Evolutionary conservation across 2,113 vertebrate genomes (phyloP).

Genomic region (Anser cygnoides): DNA sequence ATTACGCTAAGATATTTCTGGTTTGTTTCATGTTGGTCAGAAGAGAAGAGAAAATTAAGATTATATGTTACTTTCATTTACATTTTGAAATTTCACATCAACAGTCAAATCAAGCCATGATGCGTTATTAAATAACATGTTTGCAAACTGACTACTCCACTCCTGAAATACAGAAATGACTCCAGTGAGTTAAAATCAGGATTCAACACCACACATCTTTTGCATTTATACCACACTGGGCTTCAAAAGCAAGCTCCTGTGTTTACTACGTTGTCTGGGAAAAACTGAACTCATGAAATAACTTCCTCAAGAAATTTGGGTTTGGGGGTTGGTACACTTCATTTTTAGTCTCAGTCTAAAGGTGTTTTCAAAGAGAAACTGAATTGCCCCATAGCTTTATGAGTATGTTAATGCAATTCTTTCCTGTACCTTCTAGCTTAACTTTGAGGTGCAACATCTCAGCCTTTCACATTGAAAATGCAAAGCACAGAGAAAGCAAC

Average conservation of each 20-base stretch:
- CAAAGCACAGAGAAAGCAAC: not conserved
- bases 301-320: conserved; percentile 48
- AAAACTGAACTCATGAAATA: not conserved
- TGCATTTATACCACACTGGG: conserved; percentile 45
- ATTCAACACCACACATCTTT: conserved; percentile 21
- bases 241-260: conserved; percentile 26
- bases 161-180: conserved; percentile 26
- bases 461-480: not conserved
- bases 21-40: not conserved
- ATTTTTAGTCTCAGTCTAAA: conserved; percentile 29
- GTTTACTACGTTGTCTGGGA: conserved; percentile 1
- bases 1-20: not conserved
- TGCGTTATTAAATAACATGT: not conserved
- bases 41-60: not conserved
- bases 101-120: conserved; percentile 21
- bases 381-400: not conserved
- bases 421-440: not conserved
- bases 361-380: conserved; percentile 15
- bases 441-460: not conserved
- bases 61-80: not conserved
- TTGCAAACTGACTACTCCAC: not conserved
- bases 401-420: not conserved
- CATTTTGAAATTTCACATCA: conserved; percentile 12
- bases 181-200: conserved; percentile 39
- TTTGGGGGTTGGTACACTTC: conserved; percentile 33